These are phyloP conservation scores for Oostethus manadensis DNA, from an alignment of 2,113 vertebrate genomes.

Conservation along the genomic window DNA sequence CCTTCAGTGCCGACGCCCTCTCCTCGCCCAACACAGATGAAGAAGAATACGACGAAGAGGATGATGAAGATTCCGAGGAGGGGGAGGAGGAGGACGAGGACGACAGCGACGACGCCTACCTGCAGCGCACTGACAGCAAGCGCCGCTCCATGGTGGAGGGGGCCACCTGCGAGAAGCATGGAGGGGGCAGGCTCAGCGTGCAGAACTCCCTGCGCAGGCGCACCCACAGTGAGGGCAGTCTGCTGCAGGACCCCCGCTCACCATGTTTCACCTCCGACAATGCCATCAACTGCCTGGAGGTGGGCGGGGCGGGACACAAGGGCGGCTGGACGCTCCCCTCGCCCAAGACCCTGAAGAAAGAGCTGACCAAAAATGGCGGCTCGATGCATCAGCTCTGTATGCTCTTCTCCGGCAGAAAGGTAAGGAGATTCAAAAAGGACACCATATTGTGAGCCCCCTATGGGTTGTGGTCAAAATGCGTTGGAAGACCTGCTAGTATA, in stretches of 20 bases:
- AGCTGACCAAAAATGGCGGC: slow-evolving; percentile 84
- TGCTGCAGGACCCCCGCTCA: slow-evolving; percentile 84
- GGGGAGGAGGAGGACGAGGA: slow-evolving; percentile 78
- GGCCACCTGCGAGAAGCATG: slow-evolving; percentile 71
- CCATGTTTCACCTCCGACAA: slow-evolving; percentile 91
- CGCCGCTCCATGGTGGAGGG: slow-evolving; percentile 90
- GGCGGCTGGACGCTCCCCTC: slow-evolving; percentile 84
- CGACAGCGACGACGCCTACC: slow-evolving; percentile 79
- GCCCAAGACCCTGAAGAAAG: slow-evolving; percentile 88
- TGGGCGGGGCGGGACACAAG: slow-evolving; percentile 37
- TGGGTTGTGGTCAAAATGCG: neutral
- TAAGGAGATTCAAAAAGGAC: slow-evolving; percentile 51
- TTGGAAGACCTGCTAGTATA: no score
- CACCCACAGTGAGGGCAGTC: slow-evolving; percentile 93
- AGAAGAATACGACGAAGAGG: slow-evolving; percentile 75
- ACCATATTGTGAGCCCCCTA: neutral
- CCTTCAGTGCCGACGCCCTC: slow-evolving; percentile 76
- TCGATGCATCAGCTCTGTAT: slow-evolving; percentile 92
- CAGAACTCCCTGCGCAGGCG: slow-evolving; percentile 88
- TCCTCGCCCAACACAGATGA: slow-evolving; percentile 71
- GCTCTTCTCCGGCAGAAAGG: slow-evolving; percentile 91
- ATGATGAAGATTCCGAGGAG: slow-evolving; percentile 69
- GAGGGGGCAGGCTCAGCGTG: slow-evolving; percentile 76
- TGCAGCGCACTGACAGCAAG: slow-evolving; percentile 76
- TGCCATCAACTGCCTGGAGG: slow-evolving; percentile 85